Evolutionary conservation across 1,140 invertebrate species (phyloP), one percentile per base, ranked within the genome.

Genomic region (Eriocheir sinensis): DNA sequence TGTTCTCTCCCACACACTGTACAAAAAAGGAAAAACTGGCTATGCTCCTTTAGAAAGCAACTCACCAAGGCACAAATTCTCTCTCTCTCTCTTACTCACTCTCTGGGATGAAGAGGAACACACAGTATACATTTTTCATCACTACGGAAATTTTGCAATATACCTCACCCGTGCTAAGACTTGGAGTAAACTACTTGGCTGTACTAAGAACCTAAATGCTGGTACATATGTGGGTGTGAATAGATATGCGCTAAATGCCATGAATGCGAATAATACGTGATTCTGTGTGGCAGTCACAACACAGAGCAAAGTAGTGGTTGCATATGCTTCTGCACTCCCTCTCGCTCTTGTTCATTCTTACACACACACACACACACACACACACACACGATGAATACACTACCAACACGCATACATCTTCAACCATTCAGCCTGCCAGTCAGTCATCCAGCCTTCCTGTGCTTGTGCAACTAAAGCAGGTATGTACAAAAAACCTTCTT

Each of bases 61-160:
- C 60, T 81, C 72, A 91, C 44, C 89, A 92, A 92, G 90, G 90
- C 90, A 92, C 90, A 92, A 92, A 80, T 81, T 53, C 48, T 53
- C 48, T 53, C 48, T 53, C 48, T 53, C 48, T 53, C 48, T 53
- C 48, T 53, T 21, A 17, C 48, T 80, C 53, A 79, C 53, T 91
- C 32, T 88, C 48, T 32, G 17, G 30, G 72, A 83, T 80, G 36
- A 81, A 72, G 6, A n/a, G n/a, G 60, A 21, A 72, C 4, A n/a
- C n/a, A 72, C 27, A 6, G 60, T 72, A n/a, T 8, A 15, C 9
- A 27, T n/a, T 72, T n/a, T 9, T 21, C 21, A n/a, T 72, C 60
- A 6, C 60, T n/a, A 72, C 27, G 27, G 6, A 27, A 72, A 72
- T 72, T 72, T n/a, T 72, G 60, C 60, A 72, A n/a, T 72, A 72